Evolutionary conservation across 2,888 invertebrate genomes (phyloP).

Genomic region (Microctonus brassicae): DNA sequence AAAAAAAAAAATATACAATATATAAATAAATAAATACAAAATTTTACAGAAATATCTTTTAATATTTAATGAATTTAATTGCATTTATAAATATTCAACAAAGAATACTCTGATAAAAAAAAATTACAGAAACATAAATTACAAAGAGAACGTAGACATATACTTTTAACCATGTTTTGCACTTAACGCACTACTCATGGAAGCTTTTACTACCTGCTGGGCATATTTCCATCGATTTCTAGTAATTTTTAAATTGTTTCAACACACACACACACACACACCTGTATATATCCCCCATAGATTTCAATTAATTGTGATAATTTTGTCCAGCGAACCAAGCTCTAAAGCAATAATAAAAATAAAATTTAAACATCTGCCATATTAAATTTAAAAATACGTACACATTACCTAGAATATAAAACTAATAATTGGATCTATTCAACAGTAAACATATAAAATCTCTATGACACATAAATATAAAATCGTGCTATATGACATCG

Average conservation of each 20-base stretch:
- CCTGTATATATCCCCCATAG: constrained; percentile 18
- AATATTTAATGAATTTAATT: not conserved
- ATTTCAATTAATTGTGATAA: constrained; percentile 1
- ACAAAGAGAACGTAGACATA: not conserved
- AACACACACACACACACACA: not conserved
- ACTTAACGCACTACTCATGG: constrained; percentile 57
- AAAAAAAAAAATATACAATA: no score
- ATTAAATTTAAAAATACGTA: not conserved
- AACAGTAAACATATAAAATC: not conserved
- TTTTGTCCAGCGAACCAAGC: not conserved
- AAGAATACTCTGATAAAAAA: not conserved
- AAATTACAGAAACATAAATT: not conserved
- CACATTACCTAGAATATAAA: no score
- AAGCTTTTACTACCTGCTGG: constrained; percentile 62
- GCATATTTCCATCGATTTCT: constrained; percentile 57
- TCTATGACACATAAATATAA: not conserved
- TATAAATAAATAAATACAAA: not conserved
- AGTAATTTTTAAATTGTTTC: constrained; percentile 51
- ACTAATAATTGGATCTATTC: not conserved
- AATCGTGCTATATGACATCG: not conserved
- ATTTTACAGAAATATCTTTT: not conserved
- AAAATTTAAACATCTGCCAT: not conserved
- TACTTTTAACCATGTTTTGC: constrained; percentile 51
- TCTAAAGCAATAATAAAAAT: not conserved
- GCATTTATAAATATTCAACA: not conserved